Evolutionary conservation across 2,797 vertebrate species (phyloP).

Genomic region (Poeciliopsis presidionis): DNA sequence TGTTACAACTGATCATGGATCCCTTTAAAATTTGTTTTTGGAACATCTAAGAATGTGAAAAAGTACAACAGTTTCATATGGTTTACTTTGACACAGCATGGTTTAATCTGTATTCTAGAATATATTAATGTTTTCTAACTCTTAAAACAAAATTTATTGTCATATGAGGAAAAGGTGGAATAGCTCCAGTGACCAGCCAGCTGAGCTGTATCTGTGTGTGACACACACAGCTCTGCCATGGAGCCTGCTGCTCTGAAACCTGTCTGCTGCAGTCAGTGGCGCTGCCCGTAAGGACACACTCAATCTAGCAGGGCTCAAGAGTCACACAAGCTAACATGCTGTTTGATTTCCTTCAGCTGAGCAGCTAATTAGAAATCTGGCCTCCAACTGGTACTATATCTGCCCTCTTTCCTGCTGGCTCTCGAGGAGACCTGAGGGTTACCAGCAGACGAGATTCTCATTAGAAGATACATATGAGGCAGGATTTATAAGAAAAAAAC

Average conservation of each 20-base stretch:
- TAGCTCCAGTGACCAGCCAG: neutral
- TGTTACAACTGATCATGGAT: too few relatives aligned
- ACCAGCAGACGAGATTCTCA: neutral
- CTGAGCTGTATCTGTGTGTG: neutral
- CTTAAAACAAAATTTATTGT: neutral
- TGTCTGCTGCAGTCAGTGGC: neutral
- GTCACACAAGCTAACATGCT: slow-evolving; percentile 1
- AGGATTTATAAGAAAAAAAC: neutral
- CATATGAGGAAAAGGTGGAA: neutral
- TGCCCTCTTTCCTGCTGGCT: slow-evolving; percentile 1
- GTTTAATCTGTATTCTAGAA: neutral
- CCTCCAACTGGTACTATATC: neutral
- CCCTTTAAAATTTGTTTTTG: neutral
- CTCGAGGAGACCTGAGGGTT: neutral
- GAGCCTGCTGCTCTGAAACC: neutral
- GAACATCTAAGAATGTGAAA: neutral
- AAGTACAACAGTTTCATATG: neutral
- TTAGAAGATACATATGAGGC: neutral
- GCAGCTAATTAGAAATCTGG: slow-evolving; percentile 7
- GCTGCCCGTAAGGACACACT: neutral
- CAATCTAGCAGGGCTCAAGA: neutral
- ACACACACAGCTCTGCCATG: neutral
- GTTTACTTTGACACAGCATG: neutral
- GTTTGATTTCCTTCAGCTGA: slow-evolving; percentile 7
- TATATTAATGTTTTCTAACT: neutral